These are phyloP conservation scores for Falco biarmicus DNA, from an alignment of 2,797 vertebrate species.

Conservation along the genomic window DNA sequence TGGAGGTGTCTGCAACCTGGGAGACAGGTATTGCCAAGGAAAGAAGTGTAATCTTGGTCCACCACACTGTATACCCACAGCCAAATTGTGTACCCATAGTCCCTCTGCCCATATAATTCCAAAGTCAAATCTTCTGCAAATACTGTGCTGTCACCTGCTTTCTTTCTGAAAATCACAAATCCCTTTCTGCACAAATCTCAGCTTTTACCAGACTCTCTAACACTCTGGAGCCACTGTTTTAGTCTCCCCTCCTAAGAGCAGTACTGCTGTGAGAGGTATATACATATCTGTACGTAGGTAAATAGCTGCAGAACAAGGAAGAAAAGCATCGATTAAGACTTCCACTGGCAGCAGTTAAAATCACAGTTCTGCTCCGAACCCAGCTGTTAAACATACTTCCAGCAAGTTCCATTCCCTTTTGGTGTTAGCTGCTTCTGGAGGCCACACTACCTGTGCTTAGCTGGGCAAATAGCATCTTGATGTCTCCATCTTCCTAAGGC, in stretches of 20 bases:
- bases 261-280: not conserved
- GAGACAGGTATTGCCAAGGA: not conserved
- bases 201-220: not conserved
- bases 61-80: not conserved
- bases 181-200: not conserved
- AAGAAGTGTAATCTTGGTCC: not conserved
- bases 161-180: not conserved
- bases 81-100: not conserved
- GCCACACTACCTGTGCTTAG: not conserved
- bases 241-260: not conserved
- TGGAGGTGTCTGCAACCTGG: not conserved
- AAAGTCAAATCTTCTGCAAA: not conserved
- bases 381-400: not conserved
- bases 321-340: not conserved
- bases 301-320: not conserved
- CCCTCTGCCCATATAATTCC: not conserved
- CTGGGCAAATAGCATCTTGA: not conserved
- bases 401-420: not conserved
- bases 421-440: not conserved
- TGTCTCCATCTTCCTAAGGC: not conserved
- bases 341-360: not conserved
- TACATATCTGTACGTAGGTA: not conserved
- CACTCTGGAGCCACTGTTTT: not conserved
- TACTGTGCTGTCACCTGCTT: not conserved
- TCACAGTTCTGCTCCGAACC: not conserved